Base-by-base conservation (phyloP, 2,888 invertebrate species). In the Acheta domesticus region DNA sequence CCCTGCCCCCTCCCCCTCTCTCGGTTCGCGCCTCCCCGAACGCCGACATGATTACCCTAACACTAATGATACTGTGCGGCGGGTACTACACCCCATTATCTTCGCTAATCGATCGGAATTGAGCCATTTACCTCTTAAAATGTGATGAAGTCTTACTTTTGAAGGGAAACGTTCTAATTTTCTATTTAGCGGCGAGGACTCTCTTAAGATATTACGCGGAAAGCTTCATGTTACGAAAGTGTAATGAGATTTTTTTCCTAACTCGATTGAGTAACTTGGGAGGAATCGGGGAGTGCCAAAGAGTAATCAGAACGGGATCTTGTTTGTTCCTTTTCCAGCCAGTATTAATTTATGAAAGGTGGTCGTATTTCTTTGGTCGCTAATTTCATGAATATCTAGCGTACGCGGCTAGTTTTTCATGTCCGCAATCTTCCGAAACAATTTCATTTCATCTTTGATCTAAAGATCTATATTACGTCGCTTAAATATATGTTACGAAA, bases 31-130 rank as follows among this genome's bases (percentile, higher is more conserved):
- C 62, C 62, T 62, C 62, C 62, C 62, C 16, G 62, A 14, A 62
- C 14, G 14, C 62, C 62, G 62, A 62, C 62, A 62, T 62, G 62
- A 62, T 62, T 62, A 62, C 16, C 62, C n/a, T 62, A 62, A 62
- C 62, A 62, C 14, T 62, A 62, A 62, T 62, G 62, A 62, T 62
- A 62, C 62, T 62, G 16, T 62, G n/a, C 16, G n/a, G 62, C n/a
- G 62, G n/a, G 62, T 62, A n/a, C 16, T 62, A 62, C 62, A 62
- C 62, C 62, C 62, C 62, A 62, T 62, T 62, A 62, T 62, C 62
- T 62, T 62, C 62, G n/a, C 62, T 62, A 62, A 62, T 62, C 62
- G 62, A 62, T 36, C 36, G 36, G 36, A 36, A 36, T 62, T 62
- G 62, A 62, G 16, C n/a, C 62, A 62, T 62, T 62, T 62, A 14